Evolutionary conservation across 1,140 invertebrate species (phyloP), one percentile per base, ranked within the genome.

Genomic region (Acromyrmex charruanus): DNA sequence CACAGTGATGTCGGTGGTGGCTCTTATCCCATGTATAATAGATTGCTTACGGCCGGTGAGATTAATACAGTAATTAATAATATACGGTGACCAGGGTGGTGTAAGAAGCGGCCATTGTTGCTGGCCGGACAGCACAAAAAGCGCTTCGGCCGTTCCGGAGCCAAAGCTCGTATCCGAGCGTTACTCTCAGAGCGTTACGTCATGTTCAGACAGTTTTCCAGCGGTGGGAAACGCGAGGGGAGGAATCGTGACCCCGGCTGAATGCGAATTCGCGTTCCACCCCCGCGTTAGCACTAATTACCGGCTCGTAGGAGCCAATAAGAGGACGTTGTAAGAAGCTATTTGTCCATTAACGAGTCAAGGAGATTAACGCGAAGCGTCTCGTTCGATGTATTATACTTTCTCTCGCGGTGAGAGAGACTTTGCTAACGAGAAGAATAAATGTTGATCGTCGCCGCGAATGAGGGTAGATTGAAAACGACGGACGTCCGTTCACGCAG

Each of bases 11-110:
- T 59, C 74, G 84, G 71, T 25, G 77, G 89, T 91, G 90, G 91
- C 92, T 93, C 93, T 94, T 94, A 94, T 94, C 91, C 93, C 88
- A 91, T 94, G 92, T 93, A 94, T 95, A 94, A 95, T 95, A 94
- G 94, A 95, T 95, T 93, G 91, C 90, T 91, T 89, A 92, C 90
- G 90, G 92, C 90, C 88, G 91, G 82, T 91, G 94, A 92, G 94
- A 95, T 95, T 95, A 95, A 95, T 95, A 95, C 92, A 94, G 94
- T 94, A 95, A 95, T 95, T 95, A 95, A 95, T 95, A 95, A 95
- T 95, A 95, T 94, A 94, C 93, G 94, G 89, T 92, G 92, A 93
- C 92, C 93, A 90, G 91, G 89, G 88, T 77, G 87, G 74, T 87
- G 82, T 93, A 94, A 94, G 93, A 94, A 94, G 90, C 93, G 87